Conservation (phyloP, 2,113 vertebrate species). For the Climacteris rufus region DNA sequence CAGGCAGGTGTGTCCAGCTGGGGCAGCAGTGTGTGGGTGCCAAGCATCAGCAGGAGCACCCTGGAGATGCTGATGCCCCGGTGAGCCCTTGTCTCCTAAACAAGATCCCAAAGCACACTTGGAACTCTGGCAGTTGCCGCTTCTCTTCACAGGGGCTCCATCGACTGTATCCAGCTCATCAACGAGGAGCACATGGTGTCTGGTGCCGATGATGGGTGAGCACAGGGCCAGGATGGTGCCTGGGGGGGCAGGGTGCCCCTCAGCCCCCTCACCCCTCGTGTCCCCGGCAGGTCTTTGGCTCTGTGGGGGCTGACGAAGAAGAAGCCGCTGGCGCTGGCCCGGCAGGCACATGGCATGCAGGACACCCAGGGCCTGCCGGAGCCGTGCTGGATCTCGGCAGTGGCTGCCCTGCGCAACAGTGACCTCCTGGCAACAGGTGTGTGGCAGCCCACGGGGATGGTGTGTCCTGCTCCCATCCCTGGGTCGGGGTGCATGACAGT, state of each 20-base stretch:
- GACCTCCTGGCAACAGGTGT: constrained; percentile 41
- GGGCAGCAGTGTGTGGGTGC: accelerated
- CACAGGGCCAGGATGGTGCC: accelerated
- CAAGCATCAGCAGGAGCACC: too few relatives aligned
- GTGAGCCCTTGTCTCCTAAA: background rate
- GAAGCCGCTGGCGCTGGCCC: constrained; percentile 83
- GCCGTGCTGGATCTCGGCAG: background rate
- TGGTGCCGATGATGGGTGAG: constrained; percentile 91
- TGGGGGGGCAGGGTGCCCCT: background rate
- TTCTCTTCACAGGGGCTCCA: constrained; percentile 82
- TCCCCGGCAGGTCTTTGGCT: constrained; percentile 78
- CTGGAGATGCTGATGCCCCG: accelerated
- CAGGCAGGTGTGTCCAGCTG: accelerated
- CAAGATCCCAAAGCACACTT: background rate
- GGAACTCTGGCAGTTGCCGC: background rate
- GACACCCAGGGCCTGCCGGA: background rate
- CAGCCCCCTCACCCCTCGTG: background rate
- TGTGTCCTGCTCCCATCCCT: background rate
- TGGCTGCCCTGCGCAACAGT: constrained; percentile 14
- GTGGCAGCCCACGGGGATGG: background rate
- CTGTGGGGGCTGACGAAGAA: constrained; percentile 94
- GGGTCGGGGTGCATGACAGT: accelerated
- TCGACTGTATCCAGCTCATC: constrained; percentile 94
- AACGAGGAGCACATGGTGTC: constrained; percentile 96
- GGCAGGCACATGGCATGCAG: constrained; percentile 72